Evolutionary conservation across 1,140 invertebrate species (phyloP).

Genomic region (Piezodorus guildinii): DNA sequence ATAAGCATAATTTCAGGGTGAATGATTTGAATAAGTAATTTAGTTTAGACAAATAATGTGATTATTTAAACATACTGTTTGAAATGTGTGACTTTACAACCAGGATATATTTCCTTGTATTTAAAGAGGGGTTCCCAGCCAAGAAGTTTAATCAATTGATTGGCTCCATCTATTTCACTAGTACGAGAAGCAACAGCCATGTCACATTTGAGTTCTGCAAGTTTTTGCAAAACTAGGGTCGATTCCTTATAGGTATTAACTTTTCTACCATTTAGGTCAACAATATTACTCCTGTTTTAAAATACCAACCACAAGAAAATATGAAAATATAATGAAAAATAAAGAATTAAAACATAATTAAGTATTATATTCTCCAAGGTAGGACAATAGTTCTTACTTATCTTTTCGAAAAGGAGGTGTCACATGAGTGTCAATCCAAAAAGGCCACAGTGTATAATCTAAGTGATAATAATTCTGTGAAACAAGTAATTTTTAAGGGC

Average conservation of each 20-base stretch:
- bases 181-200: slow-evolving; percentile 57
- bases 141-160: slow-evolving; percentile 52
- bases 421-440: slow-evolving; percentile 62
- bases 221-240: slow-evolving; percentile 44
- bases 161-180: slow-evolving; percentile 48
- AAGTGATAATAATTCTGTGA: slow-evolving; percentile 21
- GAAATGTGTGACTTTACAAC: slow-evolving; percentile 57
- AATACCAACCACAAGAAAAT: not conserved
- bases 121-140: slow-evolving; percentile 57
- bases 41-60: too few relatives aligned
- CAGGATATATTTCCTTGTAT: slow-evolving; percentile 64
- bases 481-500: not conserved
- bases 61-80: slow-evolving; percentile 40
- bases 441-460: slow-evolving; percentile 71
- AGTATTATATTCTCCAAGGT: not conserved
- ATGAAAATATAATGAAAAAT: not conserved
- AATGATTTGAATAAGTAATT: too few relatives aligned
- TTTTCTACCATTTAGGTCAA: slow-evolving; percentile 31
- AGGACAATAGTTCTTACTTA: slow-evolving; percentile 23
- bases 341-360: not conserved
- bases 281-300: not conserved
- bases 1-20: too few relatives aligned
- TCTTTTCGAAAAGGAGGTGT: slow-evolving; percentile 48
- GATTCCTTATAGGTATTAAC: slow-evolving; percentile 48
- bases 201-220: slow-evolving; percentile 43